Evolutionary conservation across 2,797 vertebrate genomes (phyloP), one percentile per base, ranked within the genome.

Genomic region (Danionella dracula): DNA sequence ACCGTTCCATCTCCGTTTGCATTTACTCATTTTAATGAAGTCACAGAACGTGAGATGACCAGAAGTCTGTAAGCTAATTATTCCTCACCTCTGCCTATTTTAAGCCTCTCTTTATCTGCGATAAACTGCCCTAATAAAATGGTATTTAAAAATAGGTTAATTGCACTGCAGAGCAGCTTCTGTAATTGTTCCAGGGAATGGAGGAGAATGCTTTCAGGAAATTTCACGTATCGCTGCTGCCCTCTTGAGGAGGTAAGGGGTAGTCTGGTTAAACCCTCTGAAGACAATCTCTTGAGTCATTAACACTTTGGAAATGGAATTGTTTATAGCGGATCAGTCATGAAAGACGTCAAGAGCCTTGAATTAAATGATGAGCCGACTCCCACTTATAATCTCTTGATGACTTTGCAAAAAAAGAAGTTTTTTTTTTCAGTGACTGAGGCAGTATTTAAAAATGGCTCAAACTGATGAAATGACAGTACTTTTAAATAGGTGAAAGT

Each of bases 81-180:
- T 74, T 72, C 51, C 45, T 76, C 74, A 57, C 71, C 60, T 49
- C 69, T 58, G 70, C 72, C 78, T 81, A 82, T 81, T 79, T 79
- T 59, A 78, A 79, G 74, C 71, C 65, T 66, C 49, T 57, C 65
- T 75, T 80, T 75, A 76, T 79, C 70, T 70, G 76, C 78, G 75
- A 83, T 80, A 79, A 79, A 77, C 77, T 72, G 78, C 69, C 80
- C 80, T 82, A 82, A 83, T 77, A 81, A 76, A 82, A 74, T 70
- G 59, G 70, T 76, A 80, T 77, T 83, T 79, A 76, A 81, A 82
- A 80, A 77, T 75, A 75, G 73, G 78, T 79, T 82, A 79, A 79
- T 76, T 84, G 72, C 75, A 82, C 66, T 12, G 54, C 56, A 62
- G 66, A 65, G 63, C 67, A 75, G 75, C 80, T 79, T 73, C 74